Conservation (phyloP, 2,888 invertebrate species). For the Noctua janthina region DNA sequence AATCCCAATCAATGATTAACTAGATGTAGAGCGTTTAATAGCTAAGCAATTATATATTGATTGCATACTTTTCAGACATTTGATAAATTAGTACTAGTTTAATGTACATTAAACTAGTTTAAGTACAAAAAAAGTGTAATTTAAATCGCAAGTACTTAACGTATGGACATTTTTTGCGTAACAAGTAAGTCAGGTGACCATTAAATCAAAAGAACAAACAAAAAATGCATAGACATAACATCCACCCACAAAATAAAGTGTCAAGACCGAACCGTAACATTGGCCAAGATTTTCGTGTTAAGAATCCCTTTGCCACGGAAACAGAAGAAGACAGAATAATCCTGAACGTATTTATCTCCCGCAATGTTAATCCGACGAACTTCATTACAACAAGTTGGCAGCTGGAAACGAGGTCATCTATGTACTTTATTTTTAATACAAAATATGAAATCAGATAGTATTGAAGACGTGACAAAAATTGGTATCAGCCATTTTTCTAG, state of each 20-base stretch:
- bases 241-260: slow-evolving; percentile 20
- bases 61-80: slow-evolving; percentile 43
- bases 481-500: slow-evolving; percentile 62
- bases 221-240: slow-evolving; percentile 38
- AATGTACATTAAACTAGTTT: slow-evolving; percentile 3
- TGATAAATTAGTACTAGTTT: slow-evolving; percentile 62
- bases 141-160: slow-evolving; percentile 28
- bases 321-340: slow-evolving; percentile 58
- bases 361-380: slow-evolving; percentile 64
- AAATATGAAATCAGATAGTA: slow-evolving; percentile 70
- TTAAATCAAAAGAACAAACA: slow-evolving; percentile 38
- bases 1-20: slow-evolving; percentile 36
- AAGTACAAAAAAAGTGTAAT: slow-evolving; percentile 39
- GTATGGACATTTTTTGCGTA: slow-evolving; percentile 25
- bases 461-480: slow-evolving; percentile 65
- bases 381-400: slow-evolving; percentile 70
- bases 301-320: slow-evolving; percentile 53
- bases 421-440: slow-evolving; percentile 68
- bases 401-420: slow-evolving; percentile 66
- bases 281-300: slow-evolving; percentile 22
- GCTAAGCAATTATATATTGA: slow-evolving; percentile 54
- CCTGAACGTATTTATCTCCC: slow-evolving; percentile 62
- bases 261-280: slow-evolving; percentile 9
- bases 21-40: slow-evolving; percentile 39
- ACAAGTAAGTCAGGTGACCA: slow-evolving; percentile 9